Percentiles rank a stretch among this genome's conserved stretches.
phyloP scores from a whole-genome alignment of 1,140 invertebrate genomes.

The Conus betulinus region DNA sequence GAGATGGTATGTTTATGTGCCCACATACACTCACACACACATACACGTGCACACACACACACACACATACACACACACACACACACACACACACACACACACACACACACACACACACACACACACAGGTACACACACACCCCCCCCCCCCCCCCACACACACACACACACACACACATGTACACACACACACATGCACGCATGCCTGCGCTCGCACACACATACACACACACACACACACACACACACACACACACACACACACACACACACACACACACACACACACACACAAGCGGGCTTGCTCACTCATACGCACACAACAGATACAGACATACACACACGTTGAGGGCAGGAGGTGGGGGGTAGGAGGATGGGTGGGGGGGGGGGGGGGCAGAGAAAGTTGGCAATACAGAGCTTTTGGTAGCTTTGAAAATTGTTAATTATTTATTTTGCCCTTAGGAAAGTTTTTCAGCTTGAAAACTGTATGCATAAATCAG shows the following conservation, averaged over 20 bases:
- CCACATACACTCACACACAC: no score
- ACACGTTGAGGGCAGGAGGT: background rate
- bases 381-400: no score
- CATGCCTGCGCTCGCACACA: no score
- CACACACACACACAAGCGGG: slow-evolving; percentile 14
- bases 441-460: no score
- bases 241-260: slow-evolving; percentile 20
- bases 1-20: no score
- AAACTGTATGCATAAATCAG: no score
- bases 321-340: slow-evolving; percentile 1
- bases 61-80: no score
- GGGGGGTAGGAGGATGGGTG: background rate
- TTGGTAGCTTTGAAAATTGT: no score
- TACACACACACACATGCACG: slow-evolving; percentile 22
- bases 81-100: slow-evolving; percentile 21
- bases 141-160: background rate
- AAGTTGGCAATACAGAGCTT: no score
- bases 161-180: slow-evolving; percentile 9
- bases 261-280: slow-evolving; percentile 27
- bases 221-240: slow-evolving; percentile 17
- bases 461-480: no score
- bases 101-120: slow-evolving; percentile 17
- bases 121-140: slow-evolving; percentile 24
- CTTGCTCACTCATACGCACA: background rate
- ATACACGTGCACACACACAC: no score